Conservation (phyloP, 2,797 vertebrate genomes). For the Platyrinchus mystaceus region DNA sequence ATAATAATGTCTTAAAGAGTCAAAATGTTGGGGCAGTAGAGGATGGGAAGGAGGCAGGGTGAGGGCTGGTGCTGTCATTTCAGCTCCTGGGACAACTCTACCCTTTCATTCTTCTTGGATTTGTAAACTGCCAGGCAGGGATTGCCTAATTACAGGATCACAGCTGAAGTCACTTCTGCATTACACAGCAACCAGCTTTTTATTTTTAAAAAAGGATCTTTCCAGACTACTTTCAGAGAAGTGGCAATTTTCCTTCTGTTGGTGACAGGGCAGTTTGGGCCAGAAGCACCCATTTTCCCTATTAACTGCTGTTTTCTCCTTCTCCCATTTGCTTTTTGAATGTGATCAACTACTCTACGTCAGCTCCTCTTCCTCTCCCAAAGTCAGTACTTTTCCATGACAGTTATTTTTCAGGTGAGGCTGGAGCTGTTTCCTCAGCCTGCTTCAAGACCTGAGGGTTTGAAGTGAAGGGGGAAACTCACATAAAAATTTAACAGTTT, state of each 20-base stretch:
- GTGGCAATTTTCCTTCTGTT: neutral
- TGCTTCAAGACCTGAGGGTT: neutral
- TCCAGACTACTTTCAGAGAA: neutral
- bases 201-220: neutral
- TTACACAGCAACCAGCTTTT: neutral
- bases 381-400: neutral
- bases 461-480: neutral
- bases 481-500: neutral
- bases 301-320: neutral
- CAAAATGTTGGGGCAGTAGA: neutral
- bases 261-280: too few relatives aligned
- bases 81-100: neutral
- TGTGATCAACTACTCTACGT: neutral
- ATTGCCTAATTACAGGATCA: accelerated
- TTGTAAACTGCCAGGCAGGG: neutral
- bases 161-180: neutral
- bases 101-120: accelerated
- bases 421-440: neutral
- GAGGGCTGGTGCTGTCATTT: neutral
- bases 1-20: neutral
- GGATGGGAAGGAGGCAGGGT: neutral
- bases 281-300: neutral
- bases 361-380: neutral
- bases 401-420: neutral
- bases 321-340: neutral